Evolutionary conservation across 1,140 invertebrate species (phyloP).

Genomic region (Sitodiplosis mosellana): DNA sequence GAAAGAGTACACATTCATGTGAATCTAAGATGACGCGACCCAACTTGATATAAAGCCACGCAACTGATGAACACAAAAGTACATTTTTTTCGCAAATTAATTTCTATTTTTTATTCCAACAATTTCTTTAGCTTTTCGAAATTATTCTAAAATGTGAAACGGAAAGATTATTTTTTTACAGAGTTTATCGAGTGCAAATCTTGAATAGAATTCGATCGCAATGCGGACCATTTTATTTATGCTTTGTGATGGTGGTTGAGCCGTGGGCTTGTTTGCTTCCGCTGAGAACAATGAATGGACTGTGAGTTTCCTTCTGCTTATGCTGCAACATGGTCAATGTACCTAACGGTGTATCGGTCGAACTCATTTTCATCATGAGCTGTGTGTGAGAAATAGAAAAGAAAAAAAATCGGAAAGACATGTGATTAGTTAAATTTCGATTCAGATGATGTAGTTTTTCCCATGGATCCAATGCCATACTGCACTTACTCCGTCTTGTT

Average conservation of each 20-base stretch:
- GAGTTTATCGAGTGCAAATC: neutral
- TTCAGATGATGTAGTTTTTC: neutral
- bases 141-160: neutral
- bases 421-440: neutral
- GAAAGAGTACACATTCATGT: too few species aligned
- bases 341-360: constrained; percentile 90
- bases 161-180: neutral
- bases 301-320: constrained; percentile 92
- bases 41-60: too few species aligned
- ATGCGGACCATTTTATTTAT: constrained; percentile 12
- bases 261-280: constrained; percentile 46
- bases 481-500: constrained; percentile 67
- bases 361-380: constrained; percentile 97
- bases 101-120: too few species aligned
- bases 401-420: neutral
- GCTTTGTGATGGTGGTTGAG: constrained; percentile 20
- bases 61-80: too few species aligned
- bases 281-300: constrained; percentile 85
- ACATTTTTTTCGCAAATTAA: too few species aligned
- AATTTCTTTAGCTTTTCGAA: neutral
- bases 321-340: constrained; percentile 87
- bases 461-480: neutral
- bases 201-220: neutral
- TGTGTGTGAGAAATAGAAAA: constrained; percentile 15
- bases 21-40: too few species aligned